A percentile compares a stretch with the other conserved stretches of the same genome.
Evolutionary conservation across 2,888 invertebrate genomes (phyloP).

Genomic region (Mythimna pallens): DNA sequence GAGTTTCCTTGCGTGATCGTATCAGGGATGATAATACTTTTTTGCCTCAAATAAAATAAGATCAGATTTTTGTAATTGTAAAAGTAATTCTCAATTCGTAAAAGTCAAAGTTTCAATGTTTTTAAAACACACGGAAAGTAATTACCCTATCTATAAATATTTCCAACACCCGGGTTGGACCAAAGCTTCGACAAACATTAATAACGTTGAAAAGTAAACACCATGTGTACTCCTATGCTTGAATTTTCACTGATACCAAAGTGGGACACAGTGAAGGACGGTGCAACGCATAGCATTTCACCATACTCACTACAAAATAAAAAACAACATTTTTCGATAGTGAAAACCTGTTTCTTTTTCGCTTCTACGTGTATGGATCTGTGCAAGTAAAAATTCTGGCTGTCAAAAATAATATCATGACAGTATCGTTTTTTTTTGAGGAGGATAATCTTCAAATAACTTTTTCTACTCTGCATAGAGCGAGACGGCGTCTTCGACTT

Average conservation of each 20-base stretch:
- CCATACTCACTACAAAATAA: background rate
- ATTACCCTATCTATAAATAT: background rate
- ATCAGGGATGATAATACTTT: no score
- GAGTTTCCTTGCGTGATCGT: no score
- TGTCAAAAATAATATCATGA: no score
- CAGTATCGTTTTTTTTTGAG: no score
- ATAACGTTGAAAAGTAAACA: constrained; percentile 20
- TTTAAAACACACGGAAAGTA: background rate
- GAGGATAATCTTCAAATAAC: no score
- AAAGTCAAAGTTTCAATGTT: background rate
- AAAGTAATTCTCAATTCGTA: no score
- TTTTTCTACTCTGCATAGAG: no score
- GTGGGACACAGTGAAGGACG: background rate
- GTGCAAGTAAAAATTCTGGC: no score
- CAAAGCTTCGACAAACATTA: constrained; percentile 11
- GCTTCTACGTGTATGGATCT: background rate
- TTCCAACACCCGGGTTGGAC: background rate
- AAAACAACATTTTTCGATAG: background rate
- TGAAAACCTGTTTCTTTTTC: background rate
- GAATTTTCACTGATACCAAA: constrained; percentile 5
- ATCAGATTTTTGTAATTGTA: no score
- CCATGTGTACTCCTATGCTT: background rate
- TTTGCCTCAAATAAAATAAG: no score
- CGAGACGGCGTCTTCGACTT: no score
- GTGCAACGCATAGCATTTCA: background rate